A percentile compares a stretch with the other conserved stretches of the same genome.
phyloP scores from a whole-genome alignment of 2,113 vertebrate species.

The Osmerus eperlanus region DNA sequence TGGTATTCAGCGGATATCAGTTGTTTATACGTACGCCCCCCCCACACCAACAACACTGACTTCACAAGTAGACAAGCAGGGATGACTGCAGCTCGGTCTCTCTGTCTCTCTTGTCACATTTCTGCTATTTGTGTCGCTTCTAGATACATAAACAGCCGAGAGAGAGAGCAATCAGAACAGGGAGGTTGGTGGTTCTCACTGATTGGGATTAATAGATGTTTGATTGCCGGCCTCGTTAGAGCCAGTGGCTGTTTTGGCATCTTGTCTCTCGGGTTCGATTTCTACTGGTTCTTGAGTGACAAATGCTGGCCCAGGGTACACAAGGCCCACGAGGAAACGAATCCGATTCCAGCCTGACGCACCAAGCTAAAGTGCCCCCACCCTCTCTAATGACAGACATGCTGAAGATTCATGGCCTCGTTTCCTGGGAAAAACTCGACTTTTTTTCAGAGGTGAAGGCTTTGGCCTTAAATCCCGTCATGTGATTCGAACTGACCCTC shows the following conservation, averaged over 20 bases:
- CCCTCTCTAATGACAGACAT: background rate
- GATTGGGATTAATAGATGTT: slow-evolving; percentile 71
- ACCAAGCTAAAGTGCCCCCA: slow-evolving; percentile 1
- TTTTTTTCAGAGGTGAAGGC: slow-evolving; percentile 1
- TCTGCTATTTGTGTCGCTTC: slow-evolving; percentile 25
- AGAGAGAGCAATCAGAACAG: slow-evolving; percentile 21
- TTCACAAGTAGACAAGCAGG: background rate
- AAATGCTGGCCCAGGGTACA: slow-evolving; percentile 20
- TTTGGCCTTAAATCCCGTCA: background rate
- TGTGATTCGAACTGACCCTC: slow-evolving; percentile 13
- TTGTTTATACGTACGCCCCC: background rate
- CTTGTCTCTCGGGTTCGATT: slow-evolving; percentile 37
- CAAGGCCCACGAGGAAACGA: background rate
- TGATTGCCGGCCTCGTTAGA: slow-evolving; percentile 58
- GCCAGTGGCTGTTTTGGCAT: slow-evolving; percentile 45
- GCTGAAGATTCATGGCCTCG: slow-evolving; percentile 7
- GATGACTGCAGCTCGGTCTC: background rate
- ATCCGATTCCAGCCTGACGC: slow-evolving; percentile 5
- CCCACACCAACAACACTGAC: background rate
- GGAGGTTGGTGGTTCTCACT: slow-evolving; percentile 43
- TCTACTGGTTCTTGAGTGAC: slow-evolving; percentile 29
- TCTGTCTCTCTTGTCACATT: background rate
- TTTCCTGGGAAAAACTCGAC: background rate
- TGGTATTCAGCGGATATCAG: background rate
- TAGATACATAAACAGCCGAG: slow-evolving; percentile 45